Evolutionary conservation across 30 jellyfish, hydroid and myxozoan genomes (phyloP).

Genomic region (Rhopilema esculentum): DNA sequence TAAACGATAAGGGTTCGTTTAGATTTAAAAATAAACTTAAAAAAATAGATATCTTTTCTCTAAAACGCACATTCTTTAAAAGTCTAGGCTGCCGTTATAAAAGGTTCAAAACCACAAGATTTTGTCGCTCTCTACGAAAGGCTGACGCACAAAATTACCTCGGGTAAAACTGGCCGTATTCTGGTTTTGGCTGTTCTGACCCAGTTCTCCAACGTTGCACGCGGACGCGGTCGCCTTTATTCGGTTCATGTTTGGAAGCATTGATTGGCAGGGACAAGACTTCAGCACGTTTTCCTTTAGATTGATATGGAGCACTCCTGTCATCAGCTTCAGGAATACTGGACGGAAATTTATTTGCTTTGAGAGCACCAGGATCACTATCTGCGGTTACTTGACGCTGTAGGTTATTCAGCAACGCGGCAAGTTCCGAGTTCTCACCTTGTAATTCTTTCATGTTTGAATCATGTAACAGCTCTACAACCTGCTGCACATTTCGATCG

Average conservation of each 20-base stretch:
- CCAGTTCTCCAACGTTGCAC: constrained; percentile 86
- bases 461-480: constrained; percentile 79
- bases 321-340: constrained; percentile 21
- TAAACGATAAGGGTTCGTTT: background rate
- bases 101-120: background rate
- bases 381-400: constrained; percentile 66
- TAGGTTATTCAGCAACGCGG: constrained; percentile 62
- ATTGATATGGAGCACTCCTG: constrained; percentile 16
- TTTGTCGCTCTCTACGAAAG: background rate
- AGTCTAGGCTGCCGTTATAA: background rate
- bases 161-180: constrained; percentile 55
- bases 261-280: background rate
- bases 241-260: constrained; percentile 12
- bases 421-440: constrained; percentile 57
- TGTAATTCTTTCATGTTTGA: constrained; percentile 51
- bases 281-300: constrained; percentile 40
- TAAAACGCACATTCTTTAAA: background rate
- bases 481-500: constrained; percentile 88
- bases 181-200: constrained; percentile 55
- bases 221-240: constrained; percentile 68
- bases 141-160: constrained; percentile 23
- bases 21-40: background rate
- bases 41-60: background rate
- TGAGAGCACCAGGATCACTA: constrained; percentile 6
- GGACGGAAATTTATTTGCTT: constrained; percentile 25